Conservation (phyloP, 2,113 vertebrate genomes). For the Brachionichthys hirsutus region DNA sequence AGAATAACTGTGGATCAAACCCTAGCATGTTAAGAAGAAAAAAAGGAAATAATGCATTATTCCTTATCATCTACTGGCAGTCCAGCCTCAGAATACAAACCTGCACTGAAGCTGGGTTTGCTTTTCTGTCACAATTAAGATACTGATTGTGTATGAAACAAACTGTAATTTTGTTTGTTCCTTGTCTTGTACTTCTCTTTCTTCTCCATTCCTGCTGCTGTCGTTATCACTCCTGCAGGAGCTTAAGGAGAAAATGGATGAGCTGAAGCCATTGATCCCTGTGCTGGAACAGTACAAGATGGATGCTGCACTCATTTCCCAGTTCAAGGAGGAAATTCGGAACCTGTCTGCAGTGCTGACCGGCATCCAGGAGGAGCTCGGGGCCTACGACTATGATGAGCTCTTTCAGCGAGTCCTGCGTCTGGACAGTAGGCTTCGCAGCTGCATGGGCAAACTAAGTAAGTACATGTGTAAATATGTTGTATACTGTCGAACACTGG, state of each 20-base stretch:
- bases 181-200: neutral
- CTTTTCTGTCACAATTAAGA: too few relatives aligned
- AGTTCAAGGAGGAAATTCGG: slow-evolving; percentile 97
- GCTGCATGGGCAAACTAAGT: slow-evolving; percentile 99
- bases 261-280: slow-evolving; percentile 93
- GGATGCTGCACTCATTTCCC: slow-evolving; percentile 91
- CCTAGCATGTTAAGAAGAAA: too few relatives aligned
- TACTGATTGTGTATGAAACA: too few relatives aligned
- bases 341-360: slow-evolving; percentile 91
- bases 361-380: slow-evolving; percentile 95
- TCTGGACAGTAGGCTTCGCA: slow-evolving; percentile 90
- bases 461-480: slow-evolving; percentile 64
- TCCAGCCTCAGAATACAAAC: too few relatives aligned
- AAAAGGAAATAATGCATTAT: too few relatives aligned
- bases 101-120: too few relatives aligned
- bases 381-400: slow-evolving; percentile 95
- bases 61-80: too few relatives aligned
- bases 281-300: slow-evolving; percentile 99
- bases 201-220: slow-evolving; percentile 14
- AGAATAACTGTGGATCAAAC: too few relatives aligned
- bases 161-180: too few relatives aligned
- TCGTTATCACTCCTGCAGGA: slow-evolving; percentile 78
- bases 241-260: slow-evolving; percentile 96
- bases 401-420: slow-evolving; percentile 91
- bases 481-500: neutral